Base-by-base conservation (phyloP, 2,888 invertebrate genomes). In the Ditula angustiorana region DNA sequence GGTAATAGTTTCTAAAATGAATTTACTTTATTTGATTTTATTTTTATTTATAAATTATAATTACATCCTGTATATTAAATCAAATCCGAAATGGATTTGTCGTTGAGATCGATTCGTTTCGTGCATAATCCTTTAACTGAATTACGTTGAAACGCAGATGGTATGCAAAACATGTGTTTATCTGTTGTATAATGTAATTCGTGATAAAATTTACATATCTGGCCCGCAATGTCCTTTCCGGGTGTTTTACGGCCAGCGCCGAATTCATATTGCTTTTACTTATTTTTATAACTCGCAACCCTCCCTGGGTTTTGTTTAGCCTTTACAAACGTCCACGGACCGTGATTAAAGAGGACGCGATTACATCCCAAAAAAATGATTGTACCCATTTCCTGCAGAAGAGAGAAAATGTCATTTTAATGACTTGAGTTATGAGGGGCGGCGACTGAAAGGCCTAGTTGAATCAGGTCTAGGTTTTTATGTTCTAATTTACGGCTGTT, bases 381-480 rank as follows among this genome's bases (percentile, higher is more conserved):
- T 72, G 70, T 74, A 69, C 74, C 73, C 71, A 70, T 78, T 82
- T 80, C 78, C 78, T 74, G 69, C 67, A 73, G 64, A 61, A 57
- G 69, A 60, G 75, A 74, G 74, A 71, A 76, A 84, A 81, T 79
- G 66, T 72, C 71, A 70, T 76, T 83, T 77, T 82, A 82, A 84
- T 80, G 79, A 77, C 71, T 75, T 66, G 62, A 71, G 58, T 67
- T 67, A 70, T 61, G 64, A 63, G 46, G 44, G 66, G 35, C 61
- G 56, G 28, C 30, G 47, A 16, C 16, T 11, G 16, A 44, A 53
- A 24, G n/a, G 41, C 28, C 52, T 61, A 41, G 52, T 23, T 35
- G 23, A 23, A 53, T 61, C 37, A 33, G 33, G 44, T 61, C 33
- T 33, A 35, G 19, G 35, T 61, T 49, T 46, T 46, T 24, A 24